phyloP scores from a whole-genome alignment of 2,888 invertebrate species.

The Nebria brevicollis region DNA sequence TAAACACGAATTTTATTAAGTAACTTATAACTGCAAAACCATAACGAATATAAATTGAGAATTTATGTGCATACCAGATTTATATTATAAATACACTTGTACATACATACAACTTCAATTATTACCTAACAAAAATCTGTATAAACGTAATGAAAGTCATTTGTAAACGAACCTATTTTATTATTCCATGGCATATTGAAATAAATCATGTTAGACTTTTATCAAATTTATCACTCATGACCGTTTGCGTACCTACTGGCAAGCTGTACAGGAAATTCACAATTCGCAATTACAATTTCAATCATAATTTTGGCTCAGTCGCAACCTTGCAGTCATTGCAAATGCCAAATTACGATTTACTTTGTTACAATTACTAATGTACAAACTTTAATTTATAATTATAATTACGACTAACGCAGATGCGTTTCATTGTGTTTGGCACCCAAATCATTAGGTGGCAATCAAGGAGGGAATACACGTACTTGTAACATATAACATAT shows the following conservation, averaged over 20 bases:
- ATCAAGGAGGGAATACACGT: too few species aligned
- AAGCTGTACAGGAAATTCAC: too few species aligned
- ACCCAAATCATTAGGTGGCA: too few species aligned
- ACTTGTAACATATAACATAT: too few species aligned
- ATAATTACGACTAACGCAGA: too few species aligned
- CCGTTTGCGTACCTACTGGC: background rate
- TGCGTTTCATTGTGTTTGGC: too few species aligned
- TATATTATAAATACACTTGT: constrained; percentile 4
- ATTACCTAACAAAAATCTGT: constrained; percentile 9
- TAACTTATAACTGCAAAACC: constrained; percentile 41
- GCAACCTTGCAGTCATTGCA: too few species aligned
- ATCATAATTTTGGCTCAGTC: too few species aligned
- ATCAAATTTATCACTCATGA: background rate
- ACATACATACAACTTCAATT: background rate
- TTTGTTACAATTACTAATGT: too few species aligned
- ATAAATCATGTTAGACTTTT: background rate
- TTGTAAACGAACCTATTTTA: constrained; percentile 7
- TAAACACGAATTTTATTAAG: constrained; percentile 47
- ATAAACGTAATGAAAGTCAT: constrained; percentile 17
- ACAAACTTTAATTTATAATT: too few species aligned
- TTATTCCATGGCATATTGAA: constrained; percentile 6
- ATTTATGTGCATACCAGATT: constrained; percentile 25
- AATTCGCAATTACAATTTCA: too few species aligned
- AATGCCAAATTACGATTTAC: too few species aligned
- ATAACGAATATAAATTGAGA: constrained; percentile 43